These are phyloP conservation scores for Ptilonorhynchus violaceus DNA, from an alignment of 2,113 vertebrate genomes.

Conservation along the genomic window DNA sequence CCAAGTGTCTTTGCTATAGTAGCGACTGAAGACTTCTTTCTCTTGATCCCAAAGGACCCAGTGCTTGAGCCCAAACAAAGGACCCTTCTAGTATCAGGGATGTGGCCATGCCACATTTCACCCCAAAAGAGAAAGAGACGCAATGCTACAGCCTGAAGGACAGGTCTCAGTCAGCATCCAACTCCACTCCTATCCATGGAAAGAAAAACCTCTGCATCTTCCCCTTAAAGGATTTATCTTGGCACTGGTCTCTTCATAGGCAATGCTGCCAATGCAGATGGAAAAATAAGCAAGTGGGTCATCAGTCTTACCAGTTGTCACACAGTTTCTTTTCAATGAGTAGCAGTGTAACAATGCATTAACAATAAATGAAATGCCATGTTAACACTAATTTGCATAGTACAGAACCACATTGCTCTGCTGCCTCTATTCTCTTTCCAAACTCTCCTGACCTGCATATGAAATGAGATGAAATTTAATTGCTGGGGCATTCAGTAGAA, in stretches of 20 bases:
- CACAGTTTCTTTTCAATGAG: slow-evolving; percentile 64
- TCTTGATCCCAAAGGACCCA: background rate
- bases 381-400: slow-evolving; percentile 72
- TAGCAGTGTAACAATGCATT: slow-evolving; percentile 65
- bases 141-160: background rate
- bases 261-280: slow-evolving; percentile 20
- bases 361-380: slow-evolving; percentile 66
- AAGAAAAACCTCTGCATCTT: background rate
- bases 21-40: background rate
- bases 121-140: background rate
- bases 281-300: slow-evolving; percentile 65
- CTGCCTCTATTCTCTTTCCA: slow-evolving; percentile 51
- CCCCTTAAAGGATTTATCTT: background rate
- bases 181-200: background rate
- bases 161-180: background rate
- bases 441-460: slow-evolving; percentile 65
- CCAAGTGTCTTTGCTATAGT: background rate
- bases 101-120: background rate
- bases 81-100: background rate
- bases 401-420: slow-evolving; percentile 41
- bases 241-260: background rate
- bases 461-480: slow-evolving; percentile 71
- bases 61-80: background rate
- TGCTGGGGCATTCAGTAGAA: slow-evolving; percentile 59
- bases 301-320: slow-evolving; percentile 52